These are phyloP conservation scores for Trissoscelio sp. DNA, from an alignment of 2,888 invertebrate species.

Conservation along the genomic window DNA sequence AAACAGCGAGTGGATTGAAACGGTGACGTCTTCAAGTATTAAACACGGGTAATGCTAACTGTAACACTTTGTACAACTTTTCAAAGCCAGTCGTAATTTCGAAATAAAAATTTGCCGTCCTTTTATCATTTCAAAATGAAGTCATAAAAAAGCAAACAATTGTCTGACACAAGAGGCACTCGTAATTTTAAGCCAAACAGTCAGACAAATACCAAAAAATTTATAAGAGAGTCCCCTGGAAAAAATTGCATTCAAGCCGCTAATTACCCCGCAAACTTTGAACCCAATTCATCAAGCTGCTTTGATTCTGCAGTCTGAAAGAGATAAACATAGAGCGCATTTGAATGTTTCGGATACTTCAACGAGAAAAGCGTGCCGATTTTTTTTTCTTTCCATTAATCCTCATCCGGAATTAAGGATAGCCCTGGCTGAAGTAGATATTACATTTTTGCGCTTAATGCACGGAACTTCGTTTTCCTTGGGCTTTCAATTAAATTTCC, in stretches of 20 bases:
- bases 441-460: constrained; percentile 56
- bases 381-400: constrained; percentile 42
- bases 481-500: constrained; percentile 66
- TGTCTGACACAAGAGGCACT: background rate
- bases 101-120: background rate
- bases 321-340: constrained; percentile 33
- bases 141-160: background rate
- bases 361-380: constrained; percentile 38
- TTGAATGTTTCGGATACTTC: constrained; percentile 28
- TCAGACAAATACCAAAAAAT: background rate
- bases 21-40: constrained; percentile 52
- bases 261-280: constrained; percentile 39
- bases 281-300: constrained; percentile 35
- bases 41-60: constrained; percentile 31
- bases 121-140: too few relatives aligned
- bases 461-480: constrained; percentile 57
- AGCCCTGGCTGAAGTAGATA: constrained; percentile 42
- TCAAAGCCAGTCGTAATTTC: background rate
- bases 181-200: constrained; percentile 9
- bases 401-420: constrained; percentile 4
- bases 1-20: constrained; percentile 44
- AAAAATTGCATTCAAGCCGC: constrained; percentile 25
- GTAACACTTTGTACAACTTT: constrained; percentile 49
- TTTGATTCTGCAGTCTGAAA: constrained; percentile 34
- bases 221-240: background rate